These are phyloP conservation scores for Carettochelys insculpta DNA, from an alignment of 2,113 vertebrate genomes.

Conservation along the genomic window DNA sequence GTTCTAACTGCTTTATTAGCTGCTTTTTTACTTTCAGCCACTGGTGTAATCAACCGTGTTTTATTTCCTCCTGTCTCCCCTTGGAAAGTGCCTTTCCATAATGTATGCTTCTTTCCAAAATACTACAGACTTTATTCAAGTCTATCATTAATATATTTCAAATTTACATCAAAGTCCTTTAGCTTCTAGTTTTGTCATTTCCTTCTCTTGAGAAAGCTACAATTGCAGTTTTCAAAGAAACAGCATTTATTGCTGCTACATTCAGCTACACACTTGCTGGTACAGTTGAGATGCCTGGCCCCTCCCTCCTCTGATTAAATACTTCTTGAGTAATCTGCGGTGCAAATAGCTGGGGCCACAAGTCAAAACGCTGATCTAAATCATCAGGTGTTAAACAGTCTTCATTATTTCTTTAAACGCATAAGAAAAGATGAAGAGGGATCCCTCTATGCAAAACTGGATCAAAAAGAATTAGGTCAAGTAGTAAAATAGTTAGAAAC, in stretches of 20 bases:
- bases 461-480: not conserved
- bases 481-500: not conserved
- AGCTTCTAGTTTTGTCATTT: not conserved
- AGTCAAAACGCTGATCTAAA: not conserved
- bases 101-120: not conserved
- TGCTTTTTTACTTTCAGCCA: not conserved
- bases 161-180: not conserved
- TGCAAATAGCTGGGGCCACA: not conserved
- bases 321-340: not conserved
- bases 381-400: not conserved
- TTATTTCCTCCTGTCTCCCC: constrained; percentile 27
- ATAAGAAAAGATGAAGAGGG: not conserved
- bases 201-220: not conserved
- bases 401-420: not conserved
- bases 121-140: not conserved
- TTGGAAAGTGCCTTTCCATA: constrained; percentile 41
- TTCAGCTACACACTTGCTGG: not conserved
- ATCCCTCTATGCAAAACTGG: not conserved
- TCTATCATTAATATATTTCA: not conserved
- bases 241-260: not conserved
- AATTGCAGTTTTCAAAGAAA: not conserved
- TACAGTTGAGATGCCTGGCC: not conserved
- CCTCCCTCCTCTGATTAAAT: not conserved
- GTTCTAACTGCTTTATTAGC: constrained; percentile 54
- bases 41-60: constrained; percentile 19